These are phyloP conservation scores for Apolygus lucorum DNA, from an alignment of 1,140 invertebrate genomes.

Conservation along the genomic window DNA sequence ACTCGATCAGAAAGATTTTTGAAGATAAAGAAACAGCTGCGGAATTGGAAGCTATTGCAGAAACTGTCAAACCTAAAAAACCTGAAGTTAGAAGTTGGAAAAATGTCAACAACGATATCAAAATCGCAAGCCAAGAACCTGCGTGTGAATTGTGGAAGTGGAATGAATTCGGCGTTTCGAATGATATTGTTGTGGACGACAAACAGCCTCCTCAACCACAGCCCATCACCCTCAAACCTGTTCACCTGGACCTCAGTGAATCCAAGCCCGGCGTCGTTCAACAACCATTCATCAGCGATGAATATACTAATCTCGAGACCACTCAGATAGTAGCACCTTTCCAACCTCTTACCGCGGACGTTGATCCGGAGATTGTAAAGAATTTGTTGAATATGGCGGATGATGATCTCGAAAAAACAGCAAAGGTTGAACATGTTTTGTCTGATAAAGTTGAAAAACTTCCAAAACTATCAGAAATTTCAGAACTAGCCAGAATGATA, in stretches of 20 bases:
- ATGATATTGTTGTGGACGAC: background rate
- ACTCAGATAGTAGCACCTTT: slow-evolving; percentile 53
- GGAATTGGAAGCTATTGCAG: slow-evolving; percentile 38
- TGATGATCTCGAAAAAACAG: slow-evolving; percentile 47
- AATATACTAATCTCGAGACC: slow-evolving; percentile 49
- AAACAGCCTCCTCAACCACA: background rate
- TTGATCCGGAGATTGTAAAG: slow-evolving; percentile 41
- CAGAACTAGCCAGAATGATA: slow-evolving; percentile 52
- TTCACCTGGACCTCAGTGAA: slow-evolving; percentile 40
- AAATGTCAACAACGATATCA: slow-evolving; percentile 45
- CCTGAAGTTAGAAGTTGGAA: slow-evolving; percentile 35
- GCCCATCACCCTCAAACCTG: slow-evolving; percentile 38
- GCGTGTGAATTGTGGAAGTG: slow-evolving; percentile 52
- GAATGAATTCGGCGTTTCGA: slow-evolving; percentile 37
- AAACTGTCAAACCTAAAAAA: slow-evolving; percentile 32
- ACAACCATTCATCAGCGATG: slow-evolving; percentile 40
- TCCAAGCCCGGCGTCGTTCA: slow-evolving; percentile 37
- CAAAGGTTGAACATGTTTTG: slow-evolving; percentile 50
- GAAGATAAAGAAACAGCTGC: slow-evolving; percentile 64
- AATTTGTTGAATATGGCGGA: slow-evolving; percentile 42
- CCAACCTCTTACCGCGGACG: slow-evolving; percentile 45
- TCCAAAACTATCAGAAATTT: slow-evolving; percentile 53
- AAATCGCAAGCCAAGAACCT: slow-evolving; percentile 49
- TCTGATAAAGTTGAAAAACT: slow-evolving; percentile 43
- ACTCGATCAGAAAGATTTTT: slow-evolving; percentile 52